A percentile compares a stretch with the other conserved stretches of the same genome.
Evolutionary conservation across 2,797 vertebrate genomes (phyloP).

Genomic region (Okamejei kenojei): DNA sequence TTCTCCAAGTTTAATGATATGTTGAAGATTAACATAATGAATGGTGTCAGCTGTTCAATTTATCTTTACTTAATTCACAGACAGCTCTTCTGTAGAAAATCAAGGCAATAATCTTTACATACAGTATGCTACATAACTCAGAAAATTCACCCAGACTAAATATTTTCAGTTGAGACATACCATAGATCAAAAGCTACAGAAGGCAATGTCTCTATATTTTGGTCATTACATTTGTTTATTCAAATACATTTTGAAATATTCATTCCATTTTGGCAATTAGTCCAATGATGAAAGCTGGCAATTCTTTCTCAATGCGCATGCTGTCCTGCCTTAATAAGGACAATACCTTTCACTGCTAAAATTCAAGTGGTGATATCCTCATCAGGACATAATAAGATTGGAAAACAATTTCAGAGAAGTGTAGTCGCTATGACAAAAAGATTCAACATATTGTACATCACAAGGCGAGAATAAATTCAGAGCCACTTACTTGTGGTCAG

Average conservation of each 20-base stretch:
- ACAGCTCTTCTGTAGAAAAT: background rate
- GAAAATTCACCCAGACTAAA: background rate
- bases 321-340: background rate
- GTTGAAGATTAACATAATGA: slow-evolving; percentile 19
- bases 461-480: background rate
- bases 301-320: background rate
- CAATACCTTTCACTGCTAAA: background rate
- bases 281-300: background rate
- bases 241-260: slow-evolving; percentile 14
- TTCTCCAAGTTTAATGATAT: slow-evolving; percentile 5
- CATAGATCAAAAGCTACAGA: background rate
- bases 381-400: background rate
- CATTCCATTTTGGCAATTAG: background rate
- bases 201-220: background rate
- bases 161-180: background rate
- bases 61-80: slow-evolving; percentile 26
- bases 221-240: background rate
- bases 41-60: slow-evolving; percentile 23
- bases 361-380: background rate
- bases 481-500: background rate
- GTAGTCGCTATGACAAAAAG: background rate
- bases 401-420: background rate
- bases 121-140: background rate
- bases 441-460: background rate
- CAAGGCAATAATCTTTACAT: slow-evolving; percentile 19